These are phyloP conservation scores for Apaloderma vittatum DNA, from an alignment of 2,113 vertebrate species.

Conservation along the genomic window DNA sequence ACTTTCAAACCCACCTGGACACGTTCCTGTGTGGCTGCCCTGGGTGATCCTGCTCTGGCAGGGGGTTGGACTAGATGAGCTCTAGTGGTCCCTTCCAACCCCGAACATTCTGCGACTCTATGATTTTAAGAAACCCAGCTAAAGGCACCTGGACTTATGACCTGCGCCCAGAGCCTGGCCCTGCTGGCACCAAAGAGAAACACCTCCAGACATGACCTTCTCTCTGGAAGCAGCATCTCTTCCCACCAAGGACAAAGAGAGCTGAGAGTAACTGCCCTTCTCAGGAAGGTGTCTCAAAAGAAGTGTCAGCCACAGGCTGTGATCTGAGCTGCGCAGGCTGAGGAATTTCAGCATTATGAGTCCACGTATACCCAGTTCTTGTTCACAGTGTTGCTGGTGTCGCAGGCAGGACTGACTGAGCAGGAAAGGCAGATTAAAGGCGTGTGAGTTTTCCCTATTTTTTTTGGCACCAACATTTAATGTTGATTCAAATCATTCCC, in stretches of 20 bases:
- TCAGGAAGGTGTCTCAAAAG: not conserved
- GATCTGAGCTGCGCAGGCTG: fast-evolving
- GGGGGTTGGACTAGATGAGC: no score
- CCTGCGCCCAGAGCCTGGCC: not conserved
- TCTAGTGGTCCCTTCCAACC: no score
- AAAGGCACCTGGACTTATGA: not conserved
- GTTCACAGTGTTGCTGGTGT: fast-evolving
- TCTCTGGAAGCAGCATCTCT: not conserved
- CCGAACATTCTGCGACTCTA: no score
- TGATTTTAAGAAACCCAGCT: not conserved
- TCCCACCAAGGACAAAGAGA: not conserved
- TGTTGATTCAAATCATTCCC: not conserved
- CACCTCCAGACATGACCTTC: not conserved
- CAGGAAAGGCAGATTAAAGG: not conserved
- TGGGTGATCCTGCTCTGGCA: no score
- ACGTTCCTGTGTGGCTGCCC: no score
- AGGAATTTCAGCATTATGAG: not conserved
- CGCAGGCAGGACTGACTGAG: not conserved
- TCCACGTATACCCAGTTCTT: not conserved
- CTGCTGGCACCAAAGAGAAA: not conserved
- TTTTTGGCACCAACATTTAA: not conserved
- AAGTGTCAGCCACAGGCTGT: not conserved
- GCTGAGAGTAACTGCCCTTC: not conserved
- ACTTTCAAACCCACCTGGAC: no score
- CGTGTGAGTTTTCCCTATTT: not conserved